Evolutionary conservation across 37 sponge, comb jelly and placozoan species (phyloP), one percentile per base, ranked within the genome.

Genomic region (Ianthella basta): DNA sequence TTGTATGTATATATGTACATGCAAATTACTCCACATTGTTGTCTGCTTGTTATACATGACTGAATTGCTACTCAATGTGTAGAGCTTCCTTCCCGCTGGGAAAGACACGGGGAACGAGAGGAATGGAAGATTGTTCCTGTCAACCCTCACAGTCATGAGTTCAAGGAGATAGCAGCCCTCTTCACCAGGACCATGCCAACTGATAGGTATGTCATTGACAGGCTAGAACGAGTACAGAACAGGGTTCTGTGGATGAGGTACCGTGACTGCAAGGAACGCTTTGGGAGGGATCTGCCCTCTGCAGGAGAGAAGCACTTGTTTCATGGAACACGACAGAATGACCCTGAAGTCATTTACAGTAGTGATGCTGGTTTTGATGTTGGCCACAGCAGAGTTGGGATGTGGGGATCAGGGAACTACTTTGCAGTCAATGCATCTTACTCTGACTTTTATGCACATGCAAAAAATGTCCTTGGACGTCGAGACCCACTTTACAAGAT

Each of bases 401-500:
- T 84, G 88, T 91, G 91, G 91, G 91, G 91, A 23, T 29, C 15
- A 81, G 91, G 91, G n/a, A 91, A 81, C 44, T 91, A 91, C 66
- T 91, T 91, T 91, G 91, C 91, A 56, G 86, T 84, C 30, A 91
- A 91, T 91, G 85, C 91, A 25, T 87, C 78, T 0, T 87, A 84
- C 54, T 87, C 88, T 30, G 33, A 87, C 60, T 80, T 74, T 16
- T 91, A 84, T 80, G 79, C 88, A 24, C 80, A 87, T 72, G 55
- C 15, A 21, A 29, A 54, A 32, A 39, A 24, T 1, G 21, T 39
- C 54, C 23, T 13, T n/a, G 67, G 30, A 2, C 6, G 53, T 19
- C 24, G 2, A 40, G 39, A 81, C n/a, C 21, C 21, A 16, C 34
- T 70, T 29, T 21, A 16, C 36, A 40, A 91, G 34, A 82, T 91